Percentiles rank a stretch among this genome's conserved stretches.
Conservation (phyloP, 2,797 vertebrate genomes). For the Sternarchorhynchus goeldii region DNA sequence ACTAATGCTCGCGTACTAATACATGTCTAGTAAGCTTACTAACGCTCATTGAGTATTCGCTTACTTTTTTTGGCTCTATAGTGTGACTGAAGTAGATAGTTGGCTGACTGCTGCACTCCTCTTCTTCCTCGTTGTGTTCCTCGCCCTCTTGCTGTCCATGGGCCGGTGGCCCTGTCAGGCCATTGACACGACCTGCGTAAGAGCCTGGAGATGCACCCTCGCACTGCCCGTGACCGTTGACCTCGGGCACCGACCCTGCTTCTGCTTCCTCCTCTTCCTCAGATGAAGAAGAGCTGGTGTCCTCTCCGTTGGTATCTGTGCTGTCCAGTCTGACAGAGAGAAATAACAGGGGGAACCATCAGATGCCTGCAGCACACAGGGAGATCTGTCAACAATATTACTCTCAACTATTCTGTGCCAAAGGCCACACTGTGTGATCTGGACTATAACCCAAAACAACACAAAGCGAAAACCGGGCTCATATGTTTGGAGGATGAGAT, state of each 20-base stretch:
- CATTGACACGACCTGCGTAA: conserved; percentile 45
- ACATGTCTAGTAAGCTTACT: too few species aligned
- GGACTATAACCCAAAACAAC: too few species aligned
- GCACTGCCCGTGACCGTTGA: conserved; percentile 63
- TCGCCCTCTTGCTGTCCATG: conserved; percentile 53
- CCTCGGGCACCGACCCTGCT: conserved; percentile 45
- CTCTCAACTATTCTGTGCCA: too few species aligned
- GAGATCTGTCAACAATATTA: too few species aligned
- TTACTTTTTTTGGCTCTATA: conserved; percentile 93
- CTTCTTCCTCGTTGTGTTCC: conserved; percentile 61
- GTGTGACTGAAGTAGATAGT: conserved; percentile 96
- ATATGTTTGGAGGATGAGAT: not conserved
- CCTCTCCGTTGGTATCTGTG: conserved; percentile 78
- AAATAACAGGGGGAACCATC: not conserved
- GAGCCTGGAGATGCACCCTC: conserved; percentile 48
- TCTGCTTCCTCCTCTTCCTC: conserved; percentile 87
- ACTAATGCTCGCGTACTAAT: conserved; percentile 1
- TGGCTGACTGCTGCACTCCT: conserved; percentile 73
- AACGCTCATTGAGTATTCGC: conserved; percentile 50
- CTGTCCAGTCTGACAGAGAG: conserved; percentile 71
- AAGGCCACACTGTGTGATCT: too few species aligned
- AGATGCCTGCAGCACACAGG: too few species aligned
- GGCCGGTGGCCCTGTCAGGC: conserved; percentile 30
- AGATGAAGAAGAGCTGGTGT: conserved; percentile 78
- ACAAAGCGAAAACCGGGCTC: not conserved